Conservation (phyloP, 1,140 invertebrate genomes). For the Cydia amplana region DNA sequence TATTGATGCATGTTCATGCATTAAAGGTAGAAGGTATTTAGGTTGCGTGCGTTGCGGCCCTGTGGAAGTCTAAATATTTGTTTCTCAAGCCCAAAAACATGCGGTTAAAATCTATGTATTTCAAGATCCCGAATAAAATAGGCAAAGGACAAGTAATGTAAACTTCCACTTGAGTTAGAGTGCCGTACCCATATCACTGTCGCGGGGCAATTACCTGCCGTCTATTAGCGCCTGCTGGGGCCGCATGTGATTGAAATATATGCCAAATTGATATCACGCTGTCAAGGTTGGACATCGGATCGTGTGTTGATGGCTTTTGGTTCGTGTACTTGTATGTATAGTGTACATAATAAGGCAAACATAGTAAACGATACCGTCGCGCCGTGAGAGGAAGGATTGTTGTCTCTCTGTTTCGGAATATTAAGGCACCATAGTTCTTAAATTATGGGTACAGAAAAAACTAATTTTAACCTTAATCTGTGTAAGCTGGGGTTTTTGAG, state of each 20-base stretch:
- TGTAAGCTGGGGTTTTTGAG: no score
- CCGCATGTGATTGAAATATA: conserved; percentile 9
- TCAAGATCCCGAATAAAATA: not conserved
- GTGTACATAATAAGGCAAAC: no score
- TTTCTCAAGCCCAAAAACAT: not conserved
- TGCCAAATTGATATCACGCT: conserved; percentile 12
- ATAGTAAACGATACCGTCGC: no score
- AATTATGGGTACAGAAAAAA: no score
- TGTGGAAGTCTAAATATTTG: no score
- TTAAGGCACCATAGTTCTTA: no score
- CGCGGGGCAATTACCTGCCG: conserved; percentile 1
- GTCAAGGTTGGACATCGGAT: not conserved
- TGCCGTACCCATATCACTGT: not conserved
- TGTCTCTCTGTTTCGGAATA: no score
- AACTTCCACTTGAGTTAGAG: not conserved
- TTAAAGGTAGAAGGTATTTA: no score
- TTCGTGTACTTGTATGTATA: not conserved
- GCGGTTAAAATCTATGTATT: not conserved
- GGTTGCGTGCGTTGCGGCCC: no score
- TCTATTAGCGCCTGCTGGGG: not conserved
- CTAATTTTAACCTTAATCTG: no score
- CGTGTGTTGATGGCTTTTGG: not conserved
- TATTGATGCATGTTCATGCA: no score
- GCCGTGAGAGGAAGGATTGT: no score
- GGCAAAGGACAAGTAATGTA: not conserved